phyloP scores from a whole-genome alignment of 2,797 vertebrate species.

The Pseudochirops corinnae region DNA sequence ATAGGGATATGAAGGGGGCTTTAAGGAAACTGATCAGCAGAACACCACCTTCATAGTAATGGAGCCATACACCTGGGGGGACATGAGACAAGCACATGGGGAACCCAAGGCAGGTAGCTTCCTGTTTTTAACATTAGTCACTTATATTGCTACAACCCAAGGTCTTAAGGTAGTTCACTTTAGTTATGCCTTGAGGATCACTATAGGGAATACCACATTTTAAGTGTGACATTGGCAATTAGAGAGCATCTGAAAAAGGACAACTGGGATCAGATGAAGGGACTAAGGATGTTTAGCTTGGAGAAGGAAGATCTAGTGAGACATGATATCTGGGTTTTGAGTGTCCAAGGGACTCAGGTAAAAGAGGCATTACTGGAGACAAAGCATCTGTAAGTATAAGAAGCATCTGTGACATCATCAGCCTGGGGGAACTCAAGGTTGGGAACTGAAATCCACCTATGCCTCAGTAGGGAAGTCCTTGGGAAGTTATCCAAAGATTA shows the following conservation, averaged over 20 bases:
- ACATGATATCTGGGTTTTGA: background rate
- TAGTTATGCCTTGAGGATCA: background rate
- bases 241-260: background rate
- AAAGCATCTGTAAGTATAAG: background rate
- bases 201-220: background rate
- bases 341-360: background rate
- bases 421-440: background rate
- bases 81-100: background rate
- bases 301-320: background rate
- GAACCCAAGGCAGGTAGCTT: background rate
- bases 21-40: constrained; percentile 61
- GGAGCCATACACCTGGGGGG: background rate
- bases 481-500: background rate
- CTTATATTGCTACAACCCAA: background rate
- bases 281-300: background rate
- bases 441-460: background rate
- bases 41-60: background rate
- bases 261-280: background rate
- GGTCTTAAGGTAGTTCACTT: background rate
- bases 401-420: background rate
- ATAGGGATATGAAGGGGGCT: constrained; percentile 66
- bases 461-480: background rate
- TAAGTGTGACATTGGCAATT: background rate
- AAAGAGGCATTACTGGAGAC: background rate
- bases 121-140: background rate